Conservation (phyloP, 2,888 invertebrate species). For the Noctuana brunneofusca region DNA sequence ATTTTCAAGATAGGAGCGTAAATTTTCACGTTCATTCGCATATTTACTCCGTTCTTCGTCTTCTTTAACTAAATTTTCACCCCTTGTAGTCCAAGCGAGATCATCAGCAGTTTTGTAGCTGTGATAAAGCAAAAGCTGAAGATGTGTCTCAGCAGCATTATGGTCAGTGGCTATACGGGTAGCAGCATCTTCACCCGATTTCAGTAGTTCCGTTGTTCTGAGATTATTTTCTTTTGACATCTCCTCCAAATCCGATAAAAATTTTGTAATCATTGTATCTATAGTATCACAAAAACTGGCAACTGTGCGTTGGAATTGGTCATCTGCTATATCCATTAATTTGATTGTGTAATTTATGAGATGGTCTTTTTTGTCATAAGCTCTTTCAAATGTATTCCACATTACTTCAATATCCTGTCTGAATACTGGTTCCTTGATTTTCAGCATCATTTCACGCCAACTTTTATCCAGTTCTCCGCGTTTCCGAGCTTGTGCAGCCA, state of each 20-base stretch:
- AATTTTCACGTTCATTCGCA: constrained; percentile 59
- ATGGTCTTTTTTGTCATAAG: constrained; percentile 83
- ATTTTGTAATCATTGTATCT: constrained; percentile 82
- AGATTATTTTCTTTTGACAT: constrained; percentile 59
- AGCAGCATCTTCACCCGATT: constrained; percentile 54
- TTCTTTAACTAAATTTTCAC: constrained; percentile 71
- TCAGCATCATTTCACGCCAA: constrained; percentile 68
- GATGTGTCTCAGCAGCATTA: constrained; percentile 66
- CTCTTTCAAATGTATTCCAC: constrained; percentile 79
- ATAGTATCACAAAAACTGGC: constrained; percentile 85
- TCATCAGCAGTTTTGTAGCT: constrained; percentile 62
- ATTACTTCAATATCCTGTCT: constrained; percentile 67
- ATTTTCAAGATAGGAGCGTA: constrained; percentile 67
- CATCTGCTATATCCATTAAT: constrained; percentile 84
- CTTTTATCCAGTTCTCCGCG: constrained; percentile 61
- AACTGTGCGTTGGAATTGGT: constrained; percentile 85
- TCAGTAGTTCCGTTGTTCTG: constrained; percentile 54
- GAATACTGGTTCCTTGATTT: constrained; percentile 71
- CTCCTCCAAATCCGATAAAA: constrained; percentile 61
- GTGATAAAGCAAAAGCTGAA: constrained; percentile 67
- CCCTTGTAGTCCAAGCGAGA: constrained; percentile 65
- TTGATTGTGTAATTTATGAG: constrained; percentile 80
- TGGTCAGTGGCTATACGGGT: constrained; percentile 56
- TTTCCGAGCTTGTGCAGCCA: constrained; percentile 56
- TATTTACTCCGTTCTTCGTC: constrained; percentile 69